Conservation (phyloP, 2,113 vertebrate species). For the Callorhinus ursinus region DNA sequence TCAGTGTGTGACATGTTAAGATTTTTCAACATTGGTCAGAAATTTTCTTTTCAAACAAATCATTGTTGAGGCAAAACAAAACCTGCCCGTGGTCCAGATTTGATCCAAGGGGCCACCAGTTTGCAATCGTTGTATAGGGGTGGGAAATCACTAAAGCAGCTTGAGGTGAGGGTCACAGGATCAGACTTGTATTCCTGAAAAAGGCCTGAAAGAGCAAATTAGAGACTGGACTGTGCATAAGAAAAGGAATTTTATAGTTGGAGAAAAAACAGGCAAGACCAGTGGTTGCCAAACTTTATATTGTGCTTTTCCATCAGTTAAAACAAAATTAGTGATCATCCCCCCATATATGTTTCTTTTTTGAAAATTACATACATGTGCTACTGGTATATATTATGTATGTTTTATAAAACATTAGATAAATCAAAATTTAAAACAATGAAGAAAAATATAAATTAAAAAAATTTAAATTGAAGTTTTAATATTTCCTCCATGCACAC, state of each 20-base stretch:
- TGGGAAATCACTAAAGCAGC: neutral
- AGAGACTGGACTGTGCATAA: neutral
- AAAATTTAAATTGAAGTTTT: neutral
- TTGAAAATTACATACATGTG: neutral
- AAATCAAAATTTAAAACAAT: neutral
- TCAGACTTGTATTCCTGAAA: neutral
- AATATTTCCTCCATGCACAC: neutral
- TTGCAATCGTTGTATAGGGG: neutral
- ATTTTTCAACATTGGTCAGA: neutral
- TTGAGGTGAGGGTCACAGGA: neutral
- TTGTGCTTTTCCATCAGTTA: neutral
- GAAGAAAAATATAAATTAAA: neutral
- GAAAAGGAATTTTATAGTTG: neutral
- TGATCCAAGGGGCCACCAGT: neutral
- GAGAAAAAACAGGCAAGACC: neutral
- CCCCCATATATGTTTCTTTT: neutral
- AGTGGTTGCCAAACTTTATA: neutral
- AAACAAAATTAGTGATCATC: neutral
- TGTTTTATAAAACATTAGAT: neutral
- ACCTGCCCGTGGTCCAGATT: neutral
- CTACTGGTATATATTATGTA: neutral
- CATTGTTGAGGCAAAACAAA: neutral
- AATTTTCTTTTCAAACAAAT: neutral
- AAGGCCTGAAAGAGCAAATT: neutral
- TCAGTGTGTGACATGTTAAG: neutral